Conservation (phyloP, 2,888 invertebrate genomes). For the Pegoplata infirma region DNA sequence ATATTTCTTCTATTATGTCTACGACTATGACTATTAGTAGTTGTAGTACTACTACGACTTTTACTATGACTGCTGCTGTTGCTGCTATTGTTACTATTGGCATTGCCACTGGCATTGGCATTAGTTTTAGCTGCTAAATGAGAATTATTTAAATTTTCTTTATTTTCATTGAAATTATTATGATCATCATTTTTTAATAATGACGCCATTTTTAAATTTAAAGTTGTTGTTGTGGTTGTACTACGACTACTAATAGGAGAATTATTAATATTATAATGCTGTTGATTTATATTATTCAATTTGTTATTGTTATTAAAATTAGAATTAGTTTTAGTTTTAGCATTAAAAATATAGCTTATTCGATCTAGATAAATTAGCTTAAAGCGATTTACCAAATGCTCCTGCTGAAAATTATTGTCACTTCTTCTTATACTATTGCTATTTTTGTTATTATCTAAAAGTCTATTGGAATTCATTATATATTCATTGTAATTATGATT, state of each 20-base stretch:
- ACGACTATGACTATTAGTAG: constrained; percentile 10
- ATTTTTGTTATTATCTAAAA: constrained; percentile 42
- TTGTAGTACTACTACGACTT: constrained; percentile 17
- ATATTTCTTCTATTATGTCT: constrained; percentile 36
- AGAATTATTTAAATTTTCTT: constrained; percentile 6
- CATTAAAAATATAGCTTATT: constrained; percentile 68
- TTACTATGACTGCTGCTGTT: constrained; percentile 11
- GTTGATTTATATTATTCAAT: constrained; percentile 47
- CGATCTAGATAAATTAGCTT: constrained; percentile 57
- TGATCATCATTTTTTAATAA: too few relatives aligned
- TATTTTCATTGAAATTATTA: constrained; percentile 2
- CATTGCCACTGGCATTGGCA: neutral
- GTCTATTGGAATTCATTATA: constrained; percentile 35
- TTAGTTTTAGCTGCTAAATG: neutral
- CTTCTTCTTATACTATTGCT: constrained; percentile 26
- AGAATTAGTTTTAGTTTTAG: too few relatives aligned
- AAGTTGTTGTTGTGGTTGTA: constrained; percentile 20
- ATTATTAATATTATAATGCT: constrained; percentile 55
- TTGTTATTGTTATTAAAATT: constrained; percentile 71
- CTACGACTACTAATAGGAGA: constrained; percentile 46
- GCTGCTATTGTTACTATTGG: too few relatives aligned
- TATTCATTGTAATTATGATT: constrained; percentile 61
- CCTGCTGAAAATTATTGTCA: constrained; percentile 59
- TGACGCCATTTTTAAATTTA: constrained; percentile 6
- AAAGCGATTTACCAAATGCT: constrained; percentile 53